These are phyloP conservation scores for Philaethria dido DNA, from an alignment of 2,888 invertebrate species.

Conservation along the genomic window DNA sequence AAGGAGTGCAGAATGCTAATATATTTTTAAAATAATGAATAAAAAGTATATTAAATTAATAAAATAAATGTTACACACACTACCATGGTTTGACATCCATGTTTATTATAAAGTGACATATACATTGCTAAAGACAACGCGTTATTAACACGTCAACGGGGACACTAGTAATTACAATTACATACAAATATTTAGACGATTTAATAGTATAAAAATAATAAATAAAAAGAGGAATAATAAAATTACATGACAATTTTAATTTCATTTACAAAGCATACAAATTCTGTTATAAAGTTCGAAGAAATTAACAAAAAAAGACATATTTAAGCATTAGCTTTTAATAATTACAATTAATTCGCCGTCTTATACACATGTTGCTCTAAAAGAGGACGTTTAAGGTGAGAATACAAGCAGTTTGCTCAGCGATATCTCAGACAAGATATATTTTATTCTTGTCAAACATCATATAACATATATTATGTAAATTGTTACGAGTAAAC, in stretches of 20 bases:
- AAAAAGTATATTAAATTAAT: too few species aligned
- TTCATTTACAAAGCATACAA: constrained; percentile 15
- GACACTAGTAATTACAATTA: too few species aligned
- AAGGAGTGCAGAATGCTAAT: too few species aligned
- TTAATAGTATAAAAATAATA: not conserved
- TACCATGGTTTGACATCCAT: too few species aligned
- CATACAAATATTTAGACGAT: too few species aligned
- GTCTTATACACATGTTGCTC: not conserved
- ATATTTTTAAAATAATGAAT: too few species aligned
- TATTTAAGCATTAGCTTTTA: not conserved
- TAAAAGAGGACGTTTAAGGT: constrained; percentile 21
- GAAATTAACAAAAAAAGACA: not conserved
- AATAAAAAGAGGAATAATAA: not conserved
- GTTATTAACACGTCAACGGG: too few species aligned
- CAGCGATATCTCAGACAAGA: constrained; percentile 40
- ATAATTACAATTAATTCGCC: constrained; percentile 4
- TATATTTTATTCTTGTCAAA: constrained; percentile 43
- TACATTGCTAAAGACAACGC: too few species aligned
- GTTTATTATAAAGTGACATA: too few species aligned
- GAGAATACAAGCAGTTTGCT: constrained; percentile 36
- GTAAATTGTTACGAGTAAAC: constrained; percentile 46
- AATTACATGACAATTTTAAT: constrained; percentile 11
- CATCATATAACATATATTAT: constrained; percentile 36
- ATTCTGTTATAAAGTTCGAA: not conserved
- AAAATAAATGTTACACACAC: too few species aligned